Evolutionary conservation across 2,113 vertebrate species (phyloP).

Genomic region (Mus pahari): DNA sequence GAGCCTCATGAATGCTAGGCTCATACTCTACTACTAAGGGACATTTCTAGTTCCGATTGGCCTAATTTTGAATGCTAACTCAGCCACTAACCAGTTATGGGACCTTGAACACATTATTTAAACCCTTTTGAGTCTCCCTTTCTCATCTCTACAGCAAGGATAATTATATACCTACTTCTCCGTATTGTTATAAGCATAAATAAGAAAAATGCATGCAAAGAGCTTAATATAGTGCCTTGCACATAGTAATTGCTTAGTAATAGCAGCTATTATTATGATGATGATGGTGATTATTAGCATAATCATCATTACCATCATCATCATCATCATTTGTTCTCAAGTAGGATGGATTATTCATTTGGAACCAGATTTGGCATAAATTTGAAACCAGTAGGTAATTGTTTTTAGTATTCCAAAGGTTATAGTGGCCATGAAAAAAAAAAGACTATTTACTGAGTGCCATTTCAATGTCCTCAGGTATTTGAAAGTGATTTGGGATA

Average conservation of each 20-base stretch:
- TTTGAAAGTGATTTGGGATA: slow-evolving; percentile 36
- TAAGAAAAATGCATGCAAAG: slow-evolving; percentile 75
- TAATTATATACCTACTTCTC: slow-evolving; percentile 70
- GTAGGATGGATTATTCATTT: slow-evolving; percentile 72
- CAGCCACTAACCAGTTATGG: slow-evolving; percentile 42
- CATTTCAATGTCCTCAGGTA: slow-evolving; percentile 11
- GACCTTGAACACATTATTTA: slow-evolving; percentile 39
- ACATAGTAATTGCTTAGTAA: slow-evolving; percentile 76
- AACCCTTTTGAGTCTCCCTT: slow-evolving; percentile 55
- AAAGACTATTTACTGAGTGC: slow-evolving; percentile 20
- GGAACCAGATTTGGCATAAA: slow-evolving; percentile 69
- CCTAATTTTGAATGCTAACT: slow-evolving; percentile 5
- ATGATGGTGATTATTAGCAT: slow-evolving; percentile 66
- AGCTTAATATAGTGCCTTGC: slow-evolving; percentile 66
- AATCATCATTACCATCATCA: slow-evolving; percentile 70
- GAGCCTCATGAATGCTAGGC: background rate
- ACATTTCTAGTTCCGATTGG: background rate
- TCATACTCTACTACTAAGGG: background rate
- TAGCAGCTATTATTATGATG: slow-evolving; percentile 72
- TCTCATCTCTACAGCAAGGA: slow-evolving; percentile 58
- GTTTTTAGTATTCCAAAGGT: slow-evolving; percentile 67
- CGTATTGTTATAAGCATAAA: slow-evolving; percentile 70
- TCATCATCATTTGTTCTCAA: slow-evolving; percentile 80
- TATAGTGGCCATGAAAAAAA: slow-evolving; percentile 57
- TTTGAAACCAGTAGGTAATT: slow-evolving; percentile 66